phyloP scores from a whole-genome alignment of 2,888 invertebrate genomes.

The Phalera bucephala region DNA sequence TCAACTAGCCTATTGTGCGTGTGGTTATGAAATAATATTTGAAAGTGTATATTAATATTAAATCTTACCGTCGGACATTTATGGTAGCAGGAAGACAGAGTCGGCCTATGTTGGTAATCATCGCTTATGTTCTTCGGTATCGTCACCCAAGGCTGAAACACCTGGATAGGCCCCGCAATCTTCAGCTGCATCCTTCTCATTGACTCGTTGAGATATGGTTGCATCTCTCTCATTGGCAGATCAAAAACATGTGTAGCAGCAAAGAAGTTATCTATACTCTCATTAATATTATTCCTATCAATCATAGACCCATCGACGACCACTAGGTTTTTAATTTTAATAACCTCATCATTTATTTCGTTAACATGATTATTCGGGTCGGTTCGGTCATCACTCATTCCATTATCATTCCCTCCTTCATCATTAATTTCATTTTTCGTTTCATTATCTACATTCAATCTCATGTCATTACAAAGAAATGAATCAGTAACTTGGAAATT shows the following conservation, averaged over 20 bases:
- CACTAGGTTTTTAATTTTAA: constrained; percentile 37
- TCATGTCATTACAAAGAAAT: constrained; percentile 40
- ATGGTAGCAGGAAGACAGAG: constrained; percentile 59
- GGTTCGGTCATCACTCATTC: no score
- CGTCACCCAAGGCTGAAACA: constrained; percentile 52
- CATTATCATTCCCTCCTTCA: not conserved
- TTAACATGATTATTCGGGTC: no score
- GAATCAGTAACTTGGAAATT: constrained; percentile 47
- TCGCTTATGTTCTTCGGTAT: constrained; percentile 50
- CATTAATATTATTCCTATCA: constrained; percentile 46
- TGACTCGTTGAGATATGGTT: constrained; percentile 30
- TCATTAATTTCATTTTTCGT: constrained; percentile 10
- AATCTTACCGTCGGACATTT: constrained; percentile 64
- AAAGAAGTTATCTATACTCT: constrained; percentile 61
- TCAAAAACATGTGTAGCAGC: constrained; percentile 58
- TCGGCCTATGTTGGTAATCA: constrained; percentile 48
- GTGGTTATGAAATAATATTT: no score
- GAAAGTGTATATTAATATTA: no score
- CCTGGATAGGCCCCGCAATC: constrained; percentile 48
- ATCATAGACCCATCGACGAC: constrained; percentile 49
- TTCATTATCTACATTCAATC: not conserved
- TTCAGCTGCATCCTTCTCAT: constrained; percentile 47
- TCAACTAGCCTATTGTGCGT: no score
- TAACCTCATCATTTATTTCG: not conserved
- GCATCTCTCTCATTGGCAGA: constrained; percentile 49